phyloP scores from a whole-genome alignment of 2,888 invertebrate genomes.

The Aethes cnicana region DNA sequence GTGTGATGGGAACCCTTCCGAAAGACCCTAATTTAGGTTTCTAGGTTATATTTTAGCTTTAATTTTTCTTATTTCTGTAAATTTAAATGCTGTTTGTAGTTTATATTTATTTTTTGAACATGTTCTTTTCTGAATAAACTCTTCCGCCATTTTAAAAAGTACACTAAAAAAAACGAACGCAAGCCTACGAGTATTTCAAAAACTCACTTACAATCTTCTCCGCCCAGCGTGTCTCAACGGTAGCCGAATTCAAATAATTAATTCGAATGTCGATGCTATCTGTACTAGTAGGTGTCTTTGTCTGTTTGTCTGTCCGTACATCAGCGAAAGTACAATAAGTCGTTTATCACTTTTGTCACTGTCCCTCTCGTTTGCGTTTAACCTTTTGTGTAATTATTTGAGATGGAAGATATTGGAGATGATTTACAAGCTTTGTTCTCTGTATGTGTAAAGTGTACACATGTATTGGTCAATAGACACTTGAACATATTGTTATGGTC shows the following conservation, averaged over 20 bases:
- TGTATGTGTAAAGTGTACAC: no score
- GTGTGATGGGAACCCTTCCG: no score
- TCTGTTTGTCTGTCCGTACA: conserved; percentile 40
- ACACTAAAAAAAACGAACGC: background rate
- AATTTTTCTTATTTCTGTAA: no score
- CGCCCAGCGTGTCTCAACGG: conserved; percentile 16
- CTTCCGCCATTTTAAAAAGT: no score
- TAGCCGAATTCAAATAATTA: conserved; percentile 45
- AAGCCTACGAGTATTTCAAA: background rate
- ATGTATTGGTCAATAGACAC: no score
- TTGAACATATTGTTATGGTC: no score
- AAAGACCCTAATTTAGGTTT: no score
- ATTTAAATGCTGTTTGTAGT: no score
- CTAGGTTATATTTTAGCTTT: no score
- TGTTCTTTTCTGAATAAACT: background rate
- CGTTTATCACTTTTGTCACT: conserved; percentile 43
- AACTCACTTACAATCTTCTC: conserved; percentile 24
- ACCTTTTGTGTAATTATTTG: conserved; percentile 32
- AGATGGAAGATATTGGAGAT: conserved; percentile 10
- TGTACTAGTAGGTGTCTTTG: conserved; percentile 44
- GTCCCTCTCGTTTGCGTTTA: conserved; percentile 36
- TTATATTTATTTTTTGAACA: background rate
- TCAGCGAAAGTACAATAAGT: conserved; percentile 31
- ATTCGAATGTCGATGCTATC: conserved; percentile 54
- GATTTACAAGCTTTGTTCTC: background rate